A percentile compares a stretch with the other conserved stretches of the same genome.
Evolutionary conservation across 2,888 invertebrate genomes (phyloP).

Genomic region (Lutraria lutraria): DNA sequence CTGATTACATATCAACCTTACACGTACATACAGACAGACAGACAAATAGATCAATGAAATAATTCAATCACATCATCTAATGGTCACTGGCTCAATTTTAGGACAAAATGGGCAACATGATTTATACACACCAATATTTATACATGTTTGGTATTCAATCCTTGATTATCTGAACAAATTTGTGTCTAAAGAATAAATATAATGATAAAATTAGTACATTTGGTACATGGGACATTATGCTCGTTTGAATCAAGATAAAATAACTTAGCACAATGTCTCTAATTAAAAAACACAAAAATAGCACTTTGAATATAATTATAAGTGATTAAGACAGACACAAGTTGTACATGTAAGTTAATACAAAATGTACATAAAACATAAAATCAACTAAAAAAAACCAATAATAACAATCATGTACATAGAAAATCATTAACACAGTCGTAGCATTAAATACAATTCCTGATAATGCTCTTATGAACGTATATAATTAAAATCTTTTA

Average conservation of each 20-base stretch:
- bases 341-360: not conserved
- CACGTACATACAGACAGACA: not conserved
- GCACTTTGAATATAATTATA: not conserved
- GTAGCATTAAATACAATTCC: not conserved
- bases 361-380: conserved; percentile 11
- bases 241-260: not conserved
- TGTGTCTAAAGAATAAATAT: conserved; percentile 9
- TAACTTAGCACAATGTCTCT: not conserved
- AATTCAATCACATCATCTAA: not conserved
- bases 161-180: not conserved
- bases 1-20: not conserved
- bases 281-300: not conserved
- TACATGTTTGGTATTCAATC: not conserved
- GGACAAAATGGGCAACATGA: not conserved
- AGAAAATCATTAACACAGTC: not conserved
- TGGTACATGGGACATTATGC: not conserved
- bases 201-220: not conserved
- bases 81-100: conserved; percentile 7
- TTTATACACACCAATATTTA: not conserved
- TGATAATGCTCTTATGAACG: not conserved
- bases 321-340: not conserved
- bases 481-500: not conserved
- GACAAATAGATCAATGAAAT: not conserved
- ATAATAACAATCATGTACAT: not conserved
- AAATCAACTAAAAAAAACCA: conserved; percentile 5